Conservation (phyloP, 2,888 invertebrate species). For the Ecliptopera silaceata region DNA sequence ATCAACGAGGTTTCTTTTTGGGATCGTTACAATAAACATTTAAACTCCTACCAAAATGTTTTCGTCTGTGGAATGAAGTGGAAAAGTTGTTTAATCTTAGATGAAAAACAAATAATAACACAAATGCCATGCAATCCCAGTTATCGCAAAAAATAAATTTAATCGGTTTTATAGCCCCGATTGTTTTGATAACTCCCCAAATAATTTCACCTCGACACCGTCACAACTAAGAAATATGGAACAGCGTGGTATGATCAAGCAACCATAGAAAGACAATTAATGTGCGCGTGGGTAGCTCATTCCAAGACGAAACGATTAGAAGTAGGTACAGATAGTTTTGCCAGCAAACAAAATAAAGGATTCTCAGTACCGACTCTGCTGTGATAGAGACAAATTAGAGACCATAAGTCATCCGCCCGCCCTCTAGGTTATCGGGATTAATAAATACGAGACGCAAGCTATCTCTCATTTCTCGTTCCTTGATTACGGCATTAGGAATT, state of each 20-base stretch:
- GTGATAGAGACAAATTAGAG: conserved; percentile 60
- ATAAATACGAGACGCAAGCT: conserved; percentile 45
- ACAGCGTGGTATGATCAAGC: conserved; percentile 12
- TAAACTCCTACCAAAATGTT: conserved; percentile 6
- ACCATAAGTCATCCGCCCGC: conserved; percentile 56
- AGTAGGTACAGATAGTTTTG: conserved; percentile 38
- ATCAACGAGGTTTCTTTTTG: conserved; percentile 16
- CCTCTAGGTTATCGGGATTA: conserved; percentile 58
- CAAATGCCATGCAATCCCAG: not conserved
- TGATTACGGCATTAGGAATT: conserved; percentile 48
- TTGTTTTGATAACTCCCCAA: not conserved
- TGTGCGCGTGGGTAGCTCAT: conserved; percentile 27
- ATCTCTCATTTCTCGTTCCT: conserved; percentile 52
- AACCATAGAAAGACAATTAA: conserved; percentile 20
- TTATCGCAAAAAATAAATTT: not conserved
- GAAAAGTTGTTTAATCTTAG: conserved; percentile 3
- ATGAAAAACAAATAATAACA: conserved; percentile 1
- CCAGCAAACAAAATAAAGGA: conserved; percentile 41
- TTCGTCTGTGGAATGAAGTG: conserved; percentile 2
- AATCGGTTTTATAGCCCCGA: no score
- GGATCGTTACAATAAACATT: conserved; percentile 10
- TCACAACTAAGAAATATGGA: not conserved
- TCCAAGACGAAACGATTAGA: conserved; percentile 31
- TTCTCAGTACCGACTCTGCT: conserved; percentile 41
- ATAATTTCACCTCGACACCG: not conserved